Conservation (phyloP, 64 coral and sea anemone species). For the Actinia tenebrosa region DNA sequence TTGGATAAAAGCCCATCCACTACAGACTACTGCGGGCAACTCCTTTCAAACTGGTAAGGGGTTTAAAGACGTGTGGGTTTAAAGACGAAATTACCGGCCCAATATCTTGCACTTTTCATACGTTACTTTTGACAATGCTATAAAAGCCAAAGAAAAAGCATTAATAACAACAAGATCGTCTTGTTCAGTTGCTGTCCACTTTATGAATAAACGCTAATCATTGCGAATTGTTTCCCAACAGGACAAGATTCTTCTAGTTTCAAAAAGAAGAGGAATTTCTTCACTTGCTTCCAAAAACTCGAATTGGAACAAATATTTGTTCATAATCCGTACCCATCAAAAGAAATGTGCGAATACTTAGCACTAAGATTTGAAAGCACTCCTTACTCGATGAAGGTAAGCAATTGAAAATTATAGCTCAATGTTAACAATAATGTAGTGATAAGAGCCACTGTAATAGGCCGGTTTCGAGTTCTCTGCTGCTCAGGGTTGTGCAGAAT, state of each 20-base stretch:
- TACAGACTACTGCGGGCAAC: neutral
- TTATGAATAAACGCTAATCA: neutral
- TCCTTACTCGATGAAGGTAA: neutral
- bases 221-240: neutral
- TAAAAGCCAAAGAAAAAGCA: too few species aligned
- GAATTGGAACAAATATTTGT: neutral
- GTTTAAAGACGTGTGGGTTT: too few species aligned
- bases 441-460: too few species aligned
- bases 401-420: neutral
- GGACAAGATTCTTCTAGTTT: neutral
- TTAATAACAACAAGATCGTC: too few species aligned
- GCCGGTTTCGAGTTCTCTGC: too few species aligned
- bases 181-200: too few species aligned
- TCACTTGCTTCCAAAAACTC: neutral
- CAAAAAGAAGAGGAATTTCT: conserved; percentile 11
- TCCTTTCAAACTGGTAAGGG: neutral
- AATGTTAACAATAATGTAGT: too few species aligned
- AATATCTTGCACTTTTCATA: too few species aligned
- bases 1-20: neutral
- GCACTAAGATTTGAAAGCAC: neutral
- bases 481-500: too few species aligned
- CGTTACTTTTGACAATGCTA: too few species aligned
- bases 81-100: too few species aligned
- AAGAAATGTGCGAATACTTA: neutral
- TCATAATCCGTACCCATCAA: neutral